phyloP scores from a whole-genome alignment of 2,888 invertebrate species.

The Sylvicola cinctus region DNA sequence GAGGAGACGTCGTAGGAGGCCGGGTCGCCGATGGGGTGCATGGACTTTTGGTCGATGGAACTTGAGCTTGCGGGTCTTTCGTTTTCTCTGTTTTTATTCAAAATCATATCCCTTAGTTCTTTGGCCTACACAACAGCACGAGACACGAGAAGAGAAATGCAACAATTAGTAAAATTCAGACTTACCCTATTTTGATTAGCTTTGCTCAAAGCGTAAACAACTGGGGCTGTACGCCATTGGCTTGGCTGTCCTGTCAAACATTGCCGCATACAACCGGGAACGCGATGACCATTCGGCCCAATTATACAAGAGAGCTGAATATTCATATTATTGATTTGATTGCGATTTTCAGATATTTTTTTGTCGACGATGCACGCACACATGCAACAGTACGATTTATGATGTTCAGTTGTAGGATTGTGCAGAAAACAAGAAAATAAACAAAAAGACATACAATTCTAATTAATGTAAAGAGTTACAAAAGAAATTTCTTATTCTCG shows the following conservation, averaged over 20 bases:
- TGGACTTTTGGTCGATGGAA: conserved; percentile 78
- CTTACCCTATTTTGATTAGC: conserved; percentile 36
- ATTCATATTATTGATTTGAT: conserved; percentile 9
- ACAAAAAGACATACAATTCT: conserved; percentile 2
- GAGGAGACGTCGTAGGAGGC: conserved; percentile 25
- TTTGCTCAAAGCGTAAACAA: conserved; percentile 31
- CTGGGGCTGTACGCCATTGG: conserved; percentile 31
- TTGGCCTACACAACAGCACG: not conserved
- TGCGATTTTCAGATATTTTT: conserved; percentile 1
- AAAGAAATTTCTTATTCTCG: conserved; percentile 14
- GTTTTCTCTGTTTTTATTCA: conserved; percentile 5
- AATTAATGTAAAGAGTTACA: not conserved
- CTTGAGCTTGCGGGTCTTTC: conserved; percentile 40
- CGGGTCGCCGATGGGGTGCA: conserved; percentile 41
- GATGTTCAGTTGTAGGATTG: not conserved
- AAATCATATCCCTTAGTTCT: conserved; percentile 2
- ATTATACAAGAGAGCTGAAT: conserved; percentile 28
- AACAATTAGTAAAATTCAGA: conserved; percentile 6
- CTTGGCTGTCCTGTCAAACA: conserved; percentile 28
- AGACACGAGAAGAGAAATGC: conserved; percentile 2
- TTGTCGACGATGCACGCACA: not conserved
- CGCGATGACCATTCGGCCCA: conserved; percentile 26
- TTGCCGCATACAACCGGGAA: conserved; percentile 28
- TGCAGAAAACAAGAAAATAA: conserved; percentile 1
- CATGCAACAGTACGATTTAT: no score